Conservation (phyloP, 2,888 invertebrate genomes). For the Cecidostiba fungosa region DNA sequence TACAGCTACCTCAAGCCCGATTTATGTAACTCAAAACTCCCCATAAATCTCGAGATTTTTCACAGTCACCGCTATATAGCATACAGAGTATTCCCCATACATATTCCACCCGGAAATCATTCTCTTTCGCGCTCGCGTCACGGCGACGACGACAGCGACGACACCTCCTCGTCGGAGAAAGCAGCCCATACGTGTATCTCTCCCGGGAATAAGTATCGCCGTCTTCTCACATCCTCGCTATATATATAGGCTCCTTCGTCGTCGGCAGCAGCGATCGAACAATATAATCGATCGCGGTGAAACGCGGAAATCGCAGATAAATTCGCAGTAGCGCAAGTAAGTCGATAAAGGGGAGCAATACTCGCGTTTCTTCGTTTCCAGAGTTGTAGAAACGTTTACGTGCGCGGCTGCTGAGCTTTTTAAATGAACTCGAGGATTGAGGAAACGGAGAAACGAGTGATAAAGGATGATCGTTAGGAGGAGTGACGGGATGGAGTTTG, state of each 20-base stretch:
- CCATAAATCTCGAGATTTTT: not conserved
- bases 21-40: not conserved
- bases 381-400: not conserved
- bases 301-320: constrained; percentile 68
- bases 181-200: not conserved
- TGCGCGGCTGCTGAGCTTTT: not conserved
- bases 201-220: constrained; percentile 1
- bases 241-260: not conserved
- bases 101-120: constrained; percentile 18
- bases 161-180: constrained; percentile 17
- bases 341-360: not conserved
- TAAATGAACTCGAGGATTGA: not conserved
- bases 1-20: not conserved
- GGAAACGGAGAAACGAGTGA: not conserved
- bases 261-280: constrained; percentile 57
- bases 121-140: not conserved
- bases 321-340: constrained; percentile 34
- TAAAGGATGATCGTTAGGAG: not conserved
- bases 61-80: not conserved
- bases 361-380: not conserved
- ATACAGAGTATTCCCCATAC: not conserved
- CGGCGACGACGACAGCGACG: constrained; percentile 35
- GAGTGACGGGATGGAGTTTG: not conserved
- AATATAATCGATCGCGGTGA: constrained; percentile 65
- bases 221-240: constrained; percentile 58